Base-by-base conservation (phyloP, 2,888 invertebrate genomes). In the Shargacucullia verbasci region DNA sequence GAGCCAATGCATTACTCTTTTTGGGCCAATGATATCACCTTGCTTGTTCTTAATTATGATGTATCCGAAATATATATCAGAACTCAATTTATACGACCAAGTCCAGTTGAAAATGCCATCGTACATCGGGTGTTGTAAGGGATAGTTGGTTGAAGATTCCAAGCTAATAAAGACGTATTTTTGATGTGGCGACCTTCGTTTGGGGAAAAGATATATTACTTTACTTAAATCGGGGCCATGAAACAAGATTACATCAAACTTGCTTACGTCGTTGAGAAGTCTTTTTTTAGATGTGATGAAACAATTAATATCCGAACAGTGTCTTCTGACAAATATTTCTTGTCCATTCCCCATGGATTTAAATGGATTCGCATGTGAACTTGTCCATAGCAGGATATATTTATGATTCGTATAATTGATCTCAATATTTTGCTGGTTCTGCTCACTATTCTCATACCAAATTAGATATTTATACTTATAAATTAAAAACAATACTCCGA, bases 81-180 rank as follows among this genome's bases (percentile, higher is more conserved):
- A 86, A 62, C 83, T 70, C 0, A 86, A 57, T 67, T 79, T 86
- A 39, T 81, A 89, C 0, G 87, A 87, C 86, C 84, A 86, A 0
- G 87, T 87, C 81, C 84, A 84, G 59, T 88, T 89, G 41, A 89
- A 88, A 29, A 73, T 85, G 8, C 69, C 63, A 31, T 88, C 70
- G 11, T 76, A 83, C 38, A 35, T 70, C 12, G 68, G 29, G n/a
- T 81, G 57, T 41, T 80, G 80, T 0, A 82, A 31, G 0, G 85
- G 85, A 48, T 86, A 86, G 55, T 85, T 72, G 2, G 70, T 66
- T 0, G 86, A 64, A 3, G 88, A 80, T 65, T 88, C 88, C 15
- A 80, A 75, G 33, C 74, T 82, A 2, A 78, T 53, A 13, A 62
- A 70, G 0, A 59, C 61, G 38, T 70, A 70, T 27, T 49, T 55